Evolutionary conservation across 2,797 vertebrate genomes (phyloP), one percentile per base, ranked within the genome.

Genomic region (Halcyon badia): DNA sequence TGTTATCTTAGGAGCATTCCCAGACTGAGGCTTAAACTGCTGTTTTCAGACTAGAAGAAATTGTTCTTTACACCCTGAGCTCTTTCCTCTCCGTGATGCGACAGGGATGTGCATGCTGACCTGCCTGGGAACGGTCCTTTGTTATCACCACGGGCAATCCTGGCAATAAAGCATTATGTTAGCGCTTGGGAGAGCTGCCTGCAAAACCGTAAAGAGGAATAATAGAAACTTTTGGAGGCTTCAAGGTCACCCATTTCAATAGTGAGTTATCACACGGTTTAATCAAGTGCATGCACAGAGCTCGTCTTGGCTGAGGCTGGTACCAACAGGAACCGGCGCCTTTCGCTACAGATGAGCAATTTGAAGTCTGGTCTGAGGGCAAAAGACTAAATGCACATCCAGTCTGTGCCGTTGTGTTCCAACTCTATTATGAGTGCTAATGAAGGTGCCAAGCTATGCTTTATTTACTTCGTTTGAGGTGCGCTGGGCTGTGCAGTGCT

Each of bases 231-330:
- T 95, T 77, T 33, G 37, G 73, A 94, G 28, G 61, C 76, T 94
- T 94, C 93, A 97, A 95, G 94, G 91, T 91, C 66, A 93, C n/a
- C 51, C 37, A 82, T 95, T 83, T 86, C 77, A 86, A 62, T 76
- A 72, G 65, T 26, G 51, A 62, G 79, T 91, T 94, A 88, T 60
- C 9, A 0, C 54, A 52, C 35, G 61, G 61, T 11, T 21, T 85
- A 92, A 87, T 92, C 78, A 54, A 92, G 64, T 65, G 60, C 1
- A 2, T 39, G 52, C 90, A 85, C 46, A 41, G 3, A 72, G 68
- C 35, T 65, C 31, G 68, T 5, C 52, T 5, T 48, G 78, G 61
- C 57, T 75, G 79, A 77, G 78, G 52, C 83, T 78, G 52, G 25
- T 58, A 72, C 44, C 76, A 87, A 87, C 6, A 69, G 83, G 70